phyloP scores from a whole-genome alignment of 2,797 vertebrate genomes.

The Molothrus aeneus region DNA sequence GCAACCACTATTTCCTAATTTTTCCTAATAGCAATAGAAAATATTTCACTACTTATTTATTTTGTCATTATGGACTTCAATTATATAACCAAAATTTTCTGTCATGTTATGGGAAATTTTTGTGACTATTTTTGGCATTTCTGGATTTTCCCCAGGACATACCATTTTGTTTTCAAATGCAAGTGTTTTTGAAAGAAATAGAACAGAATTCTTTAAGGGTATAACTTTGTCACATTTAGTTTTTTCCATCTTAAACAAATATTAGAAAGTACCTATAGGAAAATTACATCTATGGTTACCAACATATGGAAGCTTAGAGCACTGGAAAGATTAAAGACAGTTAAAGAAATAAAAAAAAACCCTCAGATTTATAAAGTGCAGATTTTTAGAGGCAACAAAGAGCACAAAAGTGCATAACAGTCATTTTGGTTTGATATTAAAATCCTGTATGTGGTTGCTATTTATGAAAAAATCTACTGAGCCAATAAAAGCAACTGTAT shows the following conservation, averaged over 20 bases:
- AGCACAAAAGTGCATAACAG: not conserved
- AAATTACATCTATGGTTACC: slow-evolving; percentile 18
- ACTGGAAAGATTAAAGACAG: not conserved
- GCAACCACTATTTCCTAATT: not conserved
- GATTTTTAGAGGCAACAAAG: slow-evolving; percentile 13
- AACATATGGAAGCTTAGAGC: not conserved
- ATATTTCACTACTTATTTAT: not conserved
- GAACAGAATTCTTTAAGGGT: not conserved
- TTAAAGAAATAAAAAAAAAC: not conserved
- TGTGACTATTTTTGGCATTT: not conserved
- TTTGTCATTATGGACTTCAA: not conserved
- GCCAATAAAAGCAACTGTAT: slow-evolving; percentile 19
- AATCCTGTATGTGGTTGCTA: slow-evolving; percentile 24
- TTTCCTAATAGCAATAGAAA: not conserved
- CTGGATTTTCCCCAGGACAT: not conserved
- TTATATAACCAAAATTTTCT: not conserved
- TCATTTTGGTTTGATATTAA: slow-evolving; percentile 16
- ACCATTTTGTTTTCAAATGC: not conserved
- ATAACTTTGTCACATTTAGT: not conserved
- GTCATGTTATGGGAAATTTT: not conserved
- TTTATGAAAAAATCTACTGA: slow-evolving; percentile 25
- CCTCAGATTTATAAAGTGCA: not conserved
- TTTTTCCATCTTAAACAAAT: not conserved
- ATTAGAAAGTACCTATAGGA: not conserved
- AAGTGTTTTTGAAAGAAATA: not conserved